Conservation (phyloP, 2,113 vertebrate species). For the Eurystomus gularis region DNA sequence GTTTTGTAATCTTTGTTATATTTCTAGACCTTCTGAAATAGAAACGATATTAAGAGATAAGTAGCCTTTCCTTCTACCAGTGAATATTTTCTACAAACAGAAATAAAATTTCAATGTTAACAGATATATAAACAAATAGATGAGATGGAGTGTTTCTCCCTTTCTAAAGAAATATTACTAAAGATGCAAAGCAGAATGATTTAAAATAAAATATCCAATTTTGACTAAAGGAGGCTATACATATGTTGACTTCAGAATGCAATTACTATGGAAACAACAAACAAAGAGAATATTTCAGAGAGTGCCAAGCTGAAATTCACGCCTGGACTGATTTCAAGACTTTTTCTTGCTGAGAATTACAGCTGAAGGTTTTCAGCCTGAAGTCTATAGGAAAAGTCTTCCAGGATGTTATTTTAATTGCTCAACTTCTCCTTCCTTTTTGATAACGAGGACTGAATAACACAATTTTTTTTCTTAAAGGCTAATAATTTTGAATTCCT, state of each 20-base stretch:
- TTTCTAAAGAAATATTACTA: background rate
- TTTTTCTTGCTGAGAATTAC: background rate
- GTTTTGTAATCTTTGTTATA: background rate
- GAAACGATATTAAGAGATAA: background rate
- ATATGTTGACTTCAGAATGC: background rate
- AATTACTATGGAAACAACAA: conserved; percentile 63
- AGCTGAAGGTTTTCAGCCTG: conserved; percentile 4
- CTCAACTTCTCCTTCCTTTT: background rate
- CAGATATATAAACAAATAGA: background rate
- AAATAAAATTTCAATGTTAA: background rate
- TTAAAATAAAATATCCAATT: background rate
- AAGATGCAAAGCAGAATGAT: background rate
- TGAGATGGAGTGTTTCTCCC: background rate
- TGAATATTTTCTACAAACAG: background rate
- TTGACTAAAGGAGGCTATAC: background rate
- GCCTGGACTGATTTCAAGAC: conserved; percentile 13
- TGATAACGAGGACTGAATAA: background rate
- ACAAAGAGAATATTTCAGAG: conserved; percentile 29
- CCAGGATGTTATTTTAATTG: background rate
- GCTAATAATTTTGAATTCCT: background rate
- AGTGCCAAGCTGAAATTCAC: background rate
- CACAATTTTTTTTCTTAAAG: fast-evolving
- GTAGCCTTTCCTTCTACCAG: background rate
- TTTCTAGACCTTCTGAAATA: background rate
- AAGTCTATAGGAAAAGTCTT: background rate